phyloP scores from a whole-genome alignment of 2,888 invertebrate genomes.

The Lycophotia porphyrea region DNA sequence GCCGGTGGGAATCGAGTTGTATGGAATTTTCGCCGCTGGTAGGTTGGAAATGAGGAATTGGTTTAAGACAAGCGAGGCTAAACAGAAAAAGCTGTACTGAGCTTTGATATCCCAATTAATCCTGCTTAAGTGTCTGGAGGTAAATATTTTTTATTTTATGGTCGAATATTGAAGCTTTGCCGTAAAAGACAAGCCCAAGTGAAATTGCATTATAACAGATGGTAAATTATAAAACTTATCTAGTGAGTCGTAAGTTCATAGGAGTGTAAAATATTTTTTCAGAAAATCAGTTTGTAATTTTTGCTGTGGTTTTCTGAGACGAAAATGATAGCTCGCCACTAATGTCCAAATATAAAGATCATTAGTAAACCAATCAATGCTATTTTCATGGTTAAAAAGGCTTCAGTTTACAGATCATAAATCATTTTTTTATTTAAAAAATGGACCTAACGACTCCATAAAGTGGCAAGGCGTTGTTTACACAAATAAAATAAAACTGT shows the following conservation, averaged over 20 bases:
- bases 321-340: too few relatives aligned
- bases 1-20: too few relatives aligned
- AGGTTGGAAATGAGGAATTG: background rate
- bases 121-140: background rate
- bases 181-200: background rate
- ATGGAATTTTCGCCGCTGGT: too few relatives aligned
- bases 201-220: background rate
- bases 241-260: background rate
- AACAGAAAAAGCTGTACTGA: background rate
- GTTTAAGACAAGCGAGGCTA: background rate
- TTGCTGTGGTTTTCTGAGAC: background rate
- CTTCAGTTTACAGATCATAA: conserved; percentile 75
- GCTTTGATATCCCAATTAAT: background rate
- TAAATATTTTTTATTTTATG: background rate
- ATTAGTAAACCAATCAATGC: conserved; percentile 39
- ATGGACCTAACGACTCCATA: conserved; percentile 79
- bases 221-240: background rate
- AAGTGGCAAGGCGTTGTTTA: conserved; percentile 77
- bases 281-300: background rate
- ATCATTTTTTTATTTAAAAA: conserved; percentile 77
- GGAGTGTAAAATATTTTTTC: background rate
- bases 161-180: background rate
- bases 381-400: conserved; percentile 50
- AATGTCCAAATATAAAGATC: conserved; percentile 13
- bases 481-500: conserved; percentile 82